Evolutionary conservation across 2,797 vertebrate genomes (phyloP).

Genomic region (Fundulus diaphanus): DNA sequence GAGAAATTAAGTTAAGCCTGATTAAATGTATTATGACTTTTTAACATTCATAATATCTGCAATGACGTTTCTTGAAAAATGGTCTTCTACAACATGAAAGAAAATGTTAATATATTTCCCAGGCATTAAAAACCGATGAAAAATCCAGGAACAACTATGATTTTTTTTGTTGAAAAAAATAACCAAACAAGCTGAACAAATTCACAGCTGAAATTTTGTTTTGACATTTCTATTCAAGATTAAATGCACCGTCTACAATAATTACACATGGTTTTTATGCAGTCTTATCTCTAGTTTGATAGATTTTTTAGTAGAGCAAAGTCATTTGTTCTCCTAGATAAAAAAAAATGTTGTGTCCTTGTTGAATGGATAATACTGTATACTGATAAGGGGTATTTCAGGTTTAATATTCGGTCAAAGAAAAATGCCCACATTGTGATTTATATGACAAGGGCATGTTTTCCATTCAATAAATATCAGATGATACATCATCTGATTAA

Average conservation of each 20-base stretch:
- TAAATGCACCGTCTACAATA: constrained; percentile 11
- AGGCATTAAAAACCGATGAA: too few species aligned
- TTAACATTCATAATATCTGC: too few species aligned
- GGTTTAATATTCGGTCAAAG: not conserved
- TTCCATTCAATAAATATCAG: not conserved
- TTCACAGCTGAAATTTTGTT: too few species aligned
- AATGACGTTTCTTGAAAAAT: too few species aligned
- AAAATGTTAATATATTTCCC: too few species aligned
- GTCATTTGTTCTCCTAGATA: not conserved
- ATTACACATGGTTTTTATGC: constrained; percentile 18
- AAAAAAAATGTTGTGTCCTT: not conserved
- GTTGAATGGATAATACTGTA: not conserved
- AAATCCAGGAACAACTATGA: too few species aligned
- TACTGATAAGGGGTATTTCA: too few species aligned
- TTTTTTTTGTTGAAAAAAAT: too few species aligned
- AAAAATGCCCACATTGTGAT: not conserved
- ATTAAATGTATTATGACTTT: too few species aligned
- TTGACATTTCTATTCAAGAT: constrained; percentile 26
- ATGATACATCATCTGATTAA: not conserved
- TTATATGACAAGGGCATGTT: not conserved
- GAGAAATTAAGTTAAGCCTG: too few species aligned
- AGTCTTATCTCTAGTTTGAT: constrained; percentile 11
- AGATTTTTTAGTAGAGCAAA: not conserved
- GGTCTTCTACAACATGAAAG: too few species aligned
- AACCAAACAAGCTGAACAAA: too few species aligned